These are phyloP conservation scores for Solen grandis DNA, from an alignment of 1,140 invertebrate species.

Conservation along the genomic window DNA sequence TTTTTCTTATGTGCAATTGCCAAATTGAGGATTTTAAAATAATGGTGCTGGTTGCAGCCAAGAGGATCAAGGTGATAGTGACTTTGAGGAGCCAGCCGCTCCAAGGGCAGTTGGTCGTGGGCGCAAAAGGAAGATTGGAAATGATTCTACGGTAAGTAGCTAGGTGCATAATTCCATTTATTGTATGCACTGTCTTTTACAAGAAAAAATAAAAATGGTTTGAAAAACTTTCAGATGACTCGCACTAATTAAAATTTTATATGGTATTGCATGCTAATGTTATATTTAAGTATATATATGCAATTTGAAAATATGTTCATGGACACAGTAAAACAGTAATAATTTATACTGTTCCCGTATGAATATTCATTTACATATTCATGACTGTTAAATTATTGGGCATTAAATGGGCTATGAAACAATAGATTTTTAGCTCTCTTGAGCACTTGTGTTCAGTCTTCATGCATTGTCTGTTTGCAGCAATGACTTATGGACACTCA, in stretches of 20 bases:
- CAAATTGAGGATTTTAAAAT: neutral
- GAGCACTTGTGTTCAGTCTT: too few relatives aligned
- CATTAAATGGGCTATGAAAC: too few relatives aligned
- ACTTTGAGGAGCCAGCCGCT: constrained; percentile 71
- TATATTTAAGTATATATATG: neutral
- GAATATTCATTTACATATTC: too few relatives aligned
- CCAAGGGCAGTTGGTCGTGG: constrained; percentile 25
- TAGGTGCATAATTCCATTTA: neutral
- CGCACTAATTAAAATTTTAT: neutral
- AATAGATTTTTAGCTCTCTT: too few relatives aligned
- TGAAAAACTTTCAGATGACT: neutral
- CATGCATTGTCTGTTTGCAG: too few relatives aligned
- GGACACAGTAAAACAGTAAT: neutral
- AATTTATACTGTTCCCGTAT: too few relatives aligned
- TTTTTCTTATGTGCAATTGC: neutral
- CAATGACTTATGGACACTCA: too few relatives aligned
- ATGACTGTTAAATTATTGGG: too few relatives aligned
- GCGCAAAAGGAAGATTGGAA: constrained; percentile 62
- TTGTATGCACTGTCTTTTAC: neutral
- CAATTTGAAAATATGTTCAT: neutral
- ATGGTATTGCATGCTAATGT: neutral
- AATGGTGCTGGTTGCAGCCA: constrained; percentile 56
- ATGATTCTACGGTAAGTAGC: constrained; percentile 61
- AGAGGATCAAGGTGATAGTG: constrained; percentile 71
- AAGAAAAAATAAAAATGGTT: neutral